Conservation (phyloP, 2,797 vertebrate species). For the Pseudochromis fuscus region DNA sequence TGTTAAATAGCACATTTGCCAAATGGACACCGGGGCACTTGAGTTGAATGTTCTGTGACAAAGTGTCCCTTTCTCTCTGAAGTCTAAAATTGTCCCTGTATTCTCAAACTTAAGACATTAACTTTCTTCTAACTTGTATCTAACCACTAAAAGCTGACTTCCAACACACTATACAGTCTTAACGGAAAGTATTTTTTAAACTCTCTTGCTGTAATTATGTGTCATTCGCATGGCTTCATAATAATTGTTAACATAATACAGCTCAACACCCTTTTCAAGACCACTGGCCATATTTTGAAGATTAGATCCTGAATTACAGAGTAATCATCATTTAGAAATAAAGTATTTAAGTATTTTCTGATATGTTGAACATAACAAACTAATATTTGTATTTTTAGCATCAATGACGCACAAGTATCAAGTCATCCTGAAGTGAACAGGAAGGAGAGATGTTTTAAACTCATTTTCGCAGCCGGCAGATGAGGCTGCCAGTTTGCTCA, state of each 20-base stretch:
- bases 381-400: neutral
- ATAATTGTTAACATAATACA: too few relatives aligned
- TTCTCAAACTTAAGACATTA: conserved; percentile 13
- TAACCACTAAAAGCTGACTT: neutral
- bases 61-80: neutral
- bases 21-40: conserved; percentile 58
- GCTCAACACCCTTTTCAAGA: neutral
- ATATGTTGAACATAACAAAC: neutral
- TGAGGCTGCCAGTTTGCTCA: conserved; percentile 61
- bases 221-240: too few relatives aligned
- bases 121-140: neutral
- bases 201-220: too few relatives aligned
- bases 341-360: neutral
- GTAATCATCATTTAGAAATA: neutral
- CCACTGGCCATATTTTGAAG: neutral
- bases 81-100: neutral
- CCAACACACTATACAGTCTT: neutral
- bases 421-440: conserved; percentile 3
- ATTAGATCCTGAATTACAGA: neutral
- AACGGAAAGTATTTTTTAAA: neutral
- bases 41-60: conserved; percentile 41
- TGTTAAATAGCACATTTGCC: conserved; percentile 80
- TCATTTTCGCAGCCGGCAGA: conserved; percentile 44
- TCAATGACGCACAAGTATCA: neutral
- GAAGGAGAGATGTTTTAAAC: conserved; percentile 33